These are phyloP conservation scores for Barypeithes pellucidus DNA, from an alignment of 2,888 invertebrate species.

Conservation along the genomic window DNA sequence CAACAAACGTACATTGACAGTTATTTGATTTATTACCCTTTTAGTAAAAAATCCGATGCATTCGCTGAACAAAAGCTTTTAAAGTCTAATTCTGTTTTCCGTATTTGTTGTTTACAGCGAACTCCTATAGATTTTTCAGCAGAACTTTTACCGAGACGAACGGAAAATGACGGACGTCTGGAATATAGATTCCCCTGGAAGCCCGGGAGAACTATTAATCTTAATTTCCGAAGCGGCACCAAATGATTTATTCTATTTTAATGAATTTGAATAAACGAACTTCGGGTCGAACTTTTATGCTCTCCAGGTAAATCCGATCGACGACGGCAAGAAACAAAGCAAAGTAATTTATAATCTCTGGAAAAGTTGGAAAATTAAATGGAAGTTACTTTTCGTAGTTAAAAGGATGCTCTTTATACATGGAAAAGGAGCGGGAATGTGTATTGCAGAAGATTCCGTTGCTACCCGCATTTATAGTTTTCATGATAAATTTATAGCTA, in stretches of 20 bases:
- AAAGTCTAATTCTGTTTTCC: constrained; percentile 27
- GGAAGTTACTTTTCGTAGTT: constrained; percentile 16
- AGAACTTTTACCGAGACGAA: constrained; percentile 36
- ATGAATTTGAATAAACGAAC: constrained; percentile 59
- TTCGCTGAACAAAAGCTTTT: constrained; percentile 25
- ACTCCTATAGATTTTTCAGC: constrained; percentile 33
- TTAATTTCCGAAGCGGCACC: constrained; percentile 57
- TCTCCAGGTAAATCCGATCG: constrained; percentile 46
- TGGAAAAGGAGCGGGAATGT: too few species aligned
- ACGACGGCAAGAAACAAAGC: constrained; percentile 37
- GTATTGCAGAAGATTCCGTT: too few species aligned
- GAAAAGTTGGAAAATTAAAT: constrained; percentile 37
- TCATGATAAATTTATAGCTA: too few species aligned
- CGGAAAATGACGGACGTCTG: constrained; percentile 46
- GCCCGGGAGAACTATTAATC: constrained; percentile 55
- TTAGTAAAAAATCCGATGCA: background rate
- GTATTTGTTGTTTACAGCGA: constrained; percentile 30
- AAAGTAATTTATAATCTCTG: constrained; percentile 45
- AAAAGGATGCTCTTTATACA: background rate
- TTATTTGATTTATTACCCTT: constrained; percentile 8
- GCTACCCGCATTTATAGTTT: too few species aligned
- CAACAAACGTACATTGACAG: background rate
- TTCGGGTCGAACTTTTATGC: constrained; percentile 49
- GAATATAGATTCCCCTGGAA: constrained; percentile 21
- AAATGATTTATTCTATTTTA: constrained; percentile 60